Percentiles rank a stretch among this genome's conserved stretches.
phyloP scores from a whole-genome alignment of 2,888 invertebrate species.

The Plusia festucae region DNA sequence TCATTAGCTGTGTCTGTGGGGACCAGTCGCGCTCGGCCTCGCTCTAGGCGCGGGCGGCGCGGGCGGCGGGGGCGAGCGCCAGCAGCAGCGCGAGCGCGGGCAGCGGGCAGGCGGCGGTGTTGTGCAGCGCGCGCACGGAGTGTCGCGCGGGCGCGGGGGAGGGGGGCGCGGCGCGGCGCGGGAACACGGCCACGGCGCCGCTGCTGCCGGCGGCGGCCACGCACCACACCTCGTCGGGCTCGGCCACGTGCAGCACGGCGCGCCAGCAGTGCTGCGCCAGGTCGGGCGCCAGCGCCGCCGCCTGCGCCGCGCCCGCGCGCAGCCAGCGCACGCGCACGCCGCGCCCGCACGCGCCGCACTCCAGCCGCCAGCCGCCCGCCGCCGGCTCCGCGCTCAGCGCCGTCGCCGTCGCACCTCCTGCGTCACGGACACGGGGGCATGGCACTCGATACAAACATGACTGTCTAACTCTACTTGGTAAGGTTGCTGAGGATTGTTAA shows the following conservation, averaged over 20 bases:
- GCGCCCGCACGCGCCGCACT: constrained; percentile 83
- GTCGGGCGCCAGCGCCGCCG: constrained; percentile 73
- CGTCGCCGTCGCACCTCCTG: constrained; percentile 81
- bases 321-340: constrained; percentile 75
- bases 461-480: too few relatives aligned
- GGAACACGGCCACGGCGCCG: constrained; percentile 82
- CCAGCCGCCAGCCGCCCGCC: constrained; percentile 79
- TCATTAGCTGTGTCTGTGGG: background rate
- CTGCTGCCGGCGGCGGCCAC: constrained; percentile 71
- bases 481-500: too few relatives aligned
- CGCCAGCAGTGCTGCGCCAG: constrained; percentile 82
- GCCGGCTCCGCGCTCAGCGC: constrained; percentile 74
- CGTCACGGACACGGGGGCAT: too few relatives aligned
- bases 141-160: constrained; percentile 80
- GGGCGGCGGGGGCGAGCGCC: too few relatives aligned
- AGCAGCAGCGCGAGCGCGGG: too few relatives aligned
- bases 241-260: constrained; percentile 74
- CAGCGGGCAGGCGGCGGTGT: constrained; percentile 16
- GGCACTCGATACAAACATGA: background rate
- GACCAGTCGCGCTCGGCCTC: too few relatives aligned
- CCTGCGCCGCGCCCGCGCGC: constrained; percentile 57
- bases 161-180: constrained; percentile 67
- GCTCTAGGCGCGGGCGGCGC: too few relatives aligned
- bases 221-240: constrained; percentile 83
- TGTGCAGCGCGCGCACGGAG: constrained; percentile 74